A percentile compares a stretch with the other conserved stretches of the same genome.
Evolutionary conservation across 2,113 vertebrate species (phyloP).

Genomic region (Baryphthengus martii): DNA sequence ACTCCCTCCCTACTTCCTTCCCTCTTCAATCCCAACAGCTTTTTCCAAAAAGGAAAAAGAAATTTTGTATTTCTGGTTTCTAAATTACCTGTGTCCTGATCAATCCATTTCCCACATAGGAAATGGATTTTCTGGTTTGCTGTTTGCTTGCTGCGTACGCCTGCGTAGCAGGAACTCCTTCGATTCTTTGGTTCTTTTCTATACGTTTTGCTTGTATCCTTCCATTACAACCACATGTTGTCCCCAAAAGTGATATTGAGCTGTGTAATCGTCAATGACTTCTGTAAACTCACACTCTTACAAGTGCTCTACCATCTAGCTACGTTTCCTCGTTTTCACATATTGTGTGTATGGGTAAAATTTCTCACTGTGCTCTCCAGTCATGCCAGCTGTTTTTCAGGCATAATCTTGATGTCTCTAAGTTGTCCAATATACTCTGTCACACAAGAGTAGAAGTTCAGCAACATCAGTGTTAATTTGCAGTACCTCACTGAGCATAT

Average conservation of each 20-base stretch:
- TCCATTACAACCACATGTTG: neutral
- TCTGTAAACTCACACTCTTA: neutral
- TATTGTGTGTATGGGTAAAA: neutral
- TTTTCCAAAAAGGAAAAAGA: neutral
- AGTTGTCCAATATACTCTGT: neutral
- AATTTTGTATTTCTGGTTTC: neutral
- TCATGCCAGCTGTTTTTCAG: neutral
- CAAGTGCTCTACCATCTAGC: neutral
- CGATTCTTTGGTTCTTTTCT: neutral
- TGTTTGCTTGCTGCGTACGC: rapidly evolving
- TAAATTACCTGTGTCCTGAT: neutral
- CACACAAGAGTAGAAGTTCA: neutral
- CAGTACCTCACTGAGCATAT: neutral
- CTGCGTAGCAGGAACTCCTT: neutral
- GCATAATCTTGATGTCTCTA: neutral
- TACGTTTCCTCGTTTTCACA: neutral
- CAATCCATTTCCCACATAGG: neutral
- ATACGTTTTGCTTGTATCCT: neutral
- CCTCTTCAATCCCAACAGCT: neutral
- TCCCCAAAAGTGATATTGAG: neutral
- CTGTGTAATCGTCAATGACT: neutral
- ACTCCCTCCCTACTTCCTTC: neutral
- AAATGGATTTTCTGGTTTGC: neutral
- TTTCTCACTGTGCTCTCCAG: neutral
- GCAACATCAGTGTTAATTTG: neutral